A percentile compares a stretch with the other conserved stretches of the same genome.
Evolutionary conservation across 2,888 invertebrate genomes (phyloP).

Genomic region (Micoletzkya japonica): DNA sequence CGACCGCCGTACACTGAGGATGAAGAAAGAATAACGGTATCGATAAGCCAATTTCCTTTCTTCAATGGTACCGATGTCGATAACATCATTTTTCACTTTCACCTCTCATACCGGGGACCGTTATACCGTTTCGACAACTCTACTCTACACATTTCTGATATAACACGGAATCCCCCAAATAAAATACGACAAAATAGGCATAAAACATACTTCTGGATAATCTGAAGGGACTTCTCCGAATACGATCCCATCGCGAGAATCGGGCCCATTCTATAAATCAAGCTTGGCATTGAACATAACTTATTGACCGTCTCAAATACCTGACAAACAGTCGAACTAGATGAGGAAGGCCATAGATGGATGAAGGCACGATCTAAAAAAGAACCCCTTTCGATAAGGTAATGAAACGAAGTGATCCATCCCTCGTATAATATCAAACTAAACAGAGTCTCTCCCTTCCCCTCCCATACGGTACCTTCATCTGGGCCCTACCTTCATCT

Average conservation of each 20-base stretch:
- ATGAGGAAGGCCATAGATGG: constrained; percentile 13
- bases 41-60: too few relatives aligned
- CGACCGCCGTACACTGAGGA: not conserved
- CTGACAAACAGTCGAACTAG: constrained; percentile 20
- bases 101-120: not conserved
- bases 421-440: not conserved
- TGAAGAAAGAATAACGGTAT: not conserved
- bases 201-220: constrained; percentile 5
- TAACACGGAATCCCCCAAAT: not conserved
- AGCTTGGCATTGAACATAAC: not conserved
- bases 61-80: not conserved
- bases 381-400: too few relatives aligned
- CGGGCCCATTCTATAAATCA: constrained; percentile 3
- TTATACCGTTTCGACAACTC: not conserved
- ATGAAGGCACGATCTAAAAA: constrained; percentile 14
- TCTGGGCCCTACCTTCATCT: constrained; percentile 10
- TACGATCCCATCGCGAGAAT: not conserved
- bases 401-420: too few relatives aligned
- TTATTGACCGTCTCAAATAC: not conserved
- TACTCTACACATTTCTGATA: not conserved
- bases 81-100: not conserved
- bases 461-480: too few relatives aligned
- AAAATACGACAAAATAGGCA: not conserved
- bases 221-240: not conserved
- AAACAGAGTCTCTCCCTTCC: not conserved